A percentile compares a stretch with the other conserved stretches of the same genome.
Conservation (phyloP, 2,113 vertebrate species). For the Spermophilus dauricus region DNA sequence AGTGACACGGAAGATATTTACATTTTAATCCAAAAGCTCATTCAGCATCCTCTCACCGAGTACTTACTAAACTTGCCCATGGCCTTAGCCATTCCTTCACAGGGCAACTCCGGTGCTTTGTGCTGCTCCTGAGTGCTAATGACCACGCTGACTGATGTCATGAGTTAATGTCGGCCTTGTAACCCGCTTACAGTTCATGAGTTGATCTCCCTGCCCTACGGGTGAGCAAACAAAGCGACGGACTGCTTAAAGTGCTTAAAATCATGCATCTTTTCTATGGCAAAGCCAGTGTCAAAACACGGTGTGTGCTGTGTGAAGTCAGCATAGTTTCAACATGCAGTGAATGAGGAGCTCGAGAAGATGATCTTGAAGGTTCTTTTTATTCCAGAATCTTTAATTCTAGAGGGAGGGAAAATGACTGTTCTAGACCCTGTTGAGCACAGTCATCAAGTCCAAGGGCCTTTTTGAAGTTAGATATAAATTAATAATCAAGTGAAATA, state of each 20-base stretch:
- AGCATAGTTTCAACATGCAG: background rate
- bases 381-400: conserved; percentile 15
- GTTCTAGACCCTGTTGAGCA: background rate
- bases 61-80: background rate
- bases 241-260: background rate
- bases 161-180: background rate
- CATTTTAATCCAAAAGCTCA: background rate
- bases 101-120: background rate
- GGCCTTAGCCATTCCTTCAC: background rate
- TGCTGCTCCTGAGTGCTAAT: background rate
- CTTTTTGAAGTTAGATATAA: background rate
- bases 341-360: background rate
- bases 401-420: background rate
- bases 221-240: background rate
- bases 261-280: background rate
- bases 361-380: background rate
- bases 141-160: background rate
- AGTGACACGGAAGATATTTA: background rate
- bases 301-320: background rate
- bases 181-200: background rate
- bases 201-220: background rate
- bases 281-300: background rate
- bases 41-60: background rate
- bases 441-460: background rate
- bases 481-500: background rate